phyloP scores from a whole-genome alignment of 2,113 vertebrate species.

The Gambusia affinis region DNA sequence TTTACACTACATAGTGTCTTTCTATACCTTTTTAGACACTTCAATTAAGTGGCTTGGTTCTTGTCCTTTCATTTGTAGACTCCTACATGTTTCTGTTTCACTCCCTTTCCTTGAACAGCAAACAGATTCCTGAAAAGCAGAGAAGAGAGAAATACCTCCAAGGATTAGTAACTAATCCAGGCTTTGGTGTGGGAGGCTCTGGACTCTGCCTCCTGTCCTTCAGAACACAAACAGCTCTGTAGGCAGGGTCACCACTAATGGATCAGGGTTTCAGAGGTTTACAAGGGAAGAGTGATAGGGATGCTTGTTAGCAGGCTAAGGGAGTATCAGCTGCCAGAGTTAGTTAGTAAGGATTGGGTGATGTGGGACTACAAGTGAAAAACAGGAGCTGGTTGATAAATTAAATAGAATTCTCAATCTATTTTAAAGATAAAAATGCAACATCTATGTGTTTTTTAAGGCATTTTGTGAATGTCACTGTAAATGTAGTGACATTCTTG shows the following conservation, averaged over 20 bases:
- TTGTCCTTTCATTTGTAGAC: slow-evolving; percentile 10
- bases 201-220: slow-evolving; percentile 67
- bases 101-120: slow-evolving; percentile 42
- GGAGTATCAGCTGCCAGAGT: slow-evolving; percentile 42
- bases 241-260: slow-evolving; percentile 63
- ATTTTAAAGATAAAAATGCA: background rate
- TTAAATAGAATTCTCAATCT: background rate
- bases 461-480: background rate
- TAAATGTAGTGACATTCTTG: background rate
- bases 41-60: slow-evolving; percentile 32
- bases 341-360: slow-evolving; percentile 27
- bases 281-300: slow-evolving; percentile 52
- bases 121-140: slow-evolving; percentile 66
- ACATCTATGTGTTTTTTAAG: background rate
- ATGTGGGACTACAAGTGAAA: slow-evolving; percentile 7
- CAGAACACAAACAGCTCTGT: slow-evolving; percentile 60
- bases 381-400: background rate
- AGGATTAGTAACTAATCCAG: slow-evolving; percentile 76
- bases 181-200: slow-evolving; percentile 61
- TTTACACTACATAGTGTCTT: background rate
- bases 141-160: slow-evolving; percentile 61
- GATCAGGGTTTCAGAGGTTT: slow-evolving; percentile 48
- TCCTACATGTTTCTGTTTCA: slow-evolving; percentile 24
- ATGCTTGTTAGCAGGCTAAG: slow-evolving; percentile 54
- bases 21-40: slow-evolving; percentile 21